phyloP scores from a whole-genome alignment of 2,113 vertebrate species.

The Heteronetta atricapilla region DNA sequence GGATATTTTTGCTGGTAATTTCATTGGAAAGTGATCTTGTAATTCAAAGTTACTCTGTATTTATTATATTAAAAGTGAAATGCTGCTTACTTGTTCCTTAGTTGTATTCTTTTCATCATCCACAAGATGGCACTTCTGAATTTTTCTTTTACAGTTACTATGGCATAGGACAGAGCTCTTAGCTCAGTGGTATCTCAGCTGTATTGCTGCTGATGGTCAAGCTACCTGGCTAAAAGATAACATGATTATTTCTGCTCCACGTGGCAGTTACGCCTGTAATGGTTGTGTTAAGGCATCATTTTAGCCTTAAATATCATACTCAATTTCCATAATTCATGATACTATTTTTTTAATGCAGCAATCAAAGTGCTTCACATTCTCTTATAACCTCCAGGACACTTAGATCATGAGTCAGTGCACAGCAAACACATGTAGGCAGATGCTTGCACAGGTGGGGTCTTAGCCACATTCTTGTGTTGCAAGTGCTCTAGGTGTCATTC shows the following conservation, averaged over 20 bases:
- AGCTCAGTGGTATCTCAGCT: background rate
- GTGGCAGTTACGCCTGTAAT: background rate
- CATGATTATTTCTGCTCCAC: background rate
- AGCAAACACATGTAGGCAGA: background rate
- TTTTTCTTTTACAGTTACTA: background rate
- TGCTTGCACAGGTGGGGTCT: background rate
- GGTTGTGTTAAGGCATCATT: background rate
- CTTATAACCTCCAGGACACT: background rate
- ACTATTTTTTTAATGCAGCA: background rate
- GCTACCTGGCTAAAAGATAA: background rate
- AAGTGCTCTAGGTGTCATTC: background rate
- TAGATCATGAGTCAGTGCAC: background rate
- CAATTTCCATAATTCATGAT: background rate
- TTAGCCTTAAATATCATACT: background rate
- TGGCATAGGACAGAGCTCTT: rapidly evolving
- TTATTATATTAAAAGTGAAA: slow-evolving; percentile 35
- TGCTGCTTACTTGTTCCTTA: background rate
- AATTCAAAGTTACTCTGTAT: background rate
- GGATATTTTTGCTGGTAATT: slow-evolving; percentile 35
- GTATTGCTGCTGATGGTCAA: background rate
- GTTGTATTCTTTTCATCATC: background rate
- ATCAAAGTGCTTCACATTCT: background rate
- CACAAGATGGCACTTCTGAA: background rate
- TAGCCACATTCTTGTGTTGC: background rate
- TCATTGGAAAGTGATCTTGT: slow-evolving; percentile 11